Conservation (phyloP, 2,797 vertebrate species). For the Prunella strophiata region DNA sequence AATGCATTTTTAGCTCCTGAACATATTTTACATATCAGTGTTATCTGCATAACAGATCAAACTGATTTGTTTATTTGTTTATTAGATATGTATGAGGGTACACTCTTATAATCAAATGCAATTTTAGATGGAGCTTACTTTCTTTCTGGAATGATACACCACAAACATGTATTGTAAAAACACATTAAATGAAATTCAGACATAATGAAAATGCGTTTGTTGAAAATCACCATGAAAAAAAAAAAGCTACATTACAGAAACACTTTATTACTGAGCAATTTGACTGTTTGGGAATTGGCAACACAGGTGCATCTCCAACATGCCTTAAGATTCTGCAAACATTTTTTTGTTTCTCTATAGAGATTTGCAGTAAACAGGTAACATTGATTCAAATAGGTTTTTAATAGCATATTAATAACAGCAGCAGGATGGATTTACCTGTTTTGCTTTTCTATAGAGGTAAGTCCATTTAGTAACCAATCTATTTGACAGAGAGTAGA, state of each 20-base stretch:
- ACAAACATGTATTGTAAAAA: constrained; percentile 62
- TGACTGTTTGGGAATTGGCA: constrained; percentile 54
- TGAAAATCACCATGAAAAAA: constrained; percentile 43
- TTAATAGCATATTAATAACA: constrained; percentile 30
- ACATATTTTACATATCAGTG: constrained; percentile 64
- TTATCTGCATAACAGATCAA: constrained; percentile 74
- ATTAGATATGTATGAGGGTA: constrained; percentile 68
- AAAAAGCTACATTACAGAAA: constrained; percentile 36
- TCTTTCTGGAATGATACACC: constrained; percentile 51
- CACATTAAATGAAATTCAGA: constrained; percentile 75
- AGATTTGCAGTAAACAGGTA: constrained; percentile 18
- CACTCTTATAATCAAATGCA: constrained; percentile 68
- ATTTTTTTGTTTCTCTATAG: constrained; percentile 24
- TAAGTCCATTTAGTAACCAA: constrained; percentile 38
- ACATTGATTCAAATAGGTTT: constrained; percentile 15
- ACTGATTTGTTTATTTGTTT: constrained; percentile 80
- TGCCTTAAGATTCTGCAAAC: constrained; percentile 6
- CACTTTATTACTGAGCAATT: constrained; percentile 58
- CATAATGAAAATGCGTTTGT: constrained; percentile 71
- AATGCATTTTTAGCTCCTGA: constrained; percentile 69
- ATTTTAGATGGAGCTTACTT: constrained; percentile 70
- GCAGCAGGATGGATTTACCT: constrained; percentile 5
- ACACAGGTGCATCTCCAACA: constrained; percentile 48
- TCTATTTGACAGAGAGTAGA: constrained; percentile 14
- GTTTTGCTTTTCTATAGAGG: not conserved